phyloP scores from a whole-genome alignment of 2,888 invertebrate genomes.

The Amiota mariae region DNA sequence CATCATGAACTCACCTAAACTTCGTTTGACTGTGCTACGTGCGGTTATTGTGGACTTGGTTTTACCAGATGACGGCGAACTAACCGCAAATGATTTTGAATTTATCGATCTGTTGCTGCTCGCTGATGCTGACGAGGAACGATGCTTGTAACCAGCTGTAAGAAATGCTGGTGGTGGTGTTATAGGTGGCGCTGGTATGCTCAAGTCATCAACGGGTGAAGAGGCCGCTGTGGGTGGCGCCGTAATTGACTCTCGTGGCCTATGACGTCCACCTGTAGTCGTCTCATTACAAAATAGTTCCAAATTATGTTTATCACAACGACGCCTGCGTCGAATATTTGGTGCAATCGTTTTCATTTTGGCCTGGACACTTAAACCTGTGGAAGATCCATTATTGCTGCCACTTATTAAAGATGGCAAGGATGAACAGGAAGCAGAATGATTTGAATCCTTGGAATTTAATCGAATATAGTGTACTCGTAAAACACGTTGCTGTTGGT shows the following conservation, averaged over 20 bases:
- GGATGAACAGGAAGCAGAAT: constrained; percentile 44
- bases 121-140: constrained; percentile 65
- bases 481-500: constrained; percentile 53
- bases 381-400: no score
- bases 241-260: constrained; percentile 54
- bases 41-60: constrained; percentile 50
- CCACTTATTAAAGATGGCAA: constrained; percentile 20
- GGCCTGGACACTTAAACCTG: constrained; percentile 54
- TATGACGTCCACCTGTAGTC: constrained; percentile 20
- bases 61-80: constrained; percentile 29
- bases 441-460: constrained; percentile 64
- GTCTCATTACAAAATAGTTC: constrained; percentile 73
- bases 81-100: neutral
- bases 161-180: constrained; percentile 81
- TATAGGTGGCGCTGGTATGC: constrained; percentile 77
- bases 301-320: constrained; percentile 78
- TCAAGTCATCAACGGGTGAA: constrained; percentile 65
- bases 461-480: constrained; percentile 66
- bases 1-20: constrained; percentile 64
- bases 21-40: constrained; percentile 62
- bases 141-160: constrained; percentile 77
- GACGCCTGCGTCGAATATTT: constrained; percentile 77
- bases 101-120: constrained; percentile 15
- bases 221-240: constrained; percentile 63
- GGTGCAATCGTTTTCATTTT: constrained; percentile 81